phyloP scores from a whole-genome alignment of 2,888 invertebrate species.

The Perizoma flavofasciatum region DNA sequence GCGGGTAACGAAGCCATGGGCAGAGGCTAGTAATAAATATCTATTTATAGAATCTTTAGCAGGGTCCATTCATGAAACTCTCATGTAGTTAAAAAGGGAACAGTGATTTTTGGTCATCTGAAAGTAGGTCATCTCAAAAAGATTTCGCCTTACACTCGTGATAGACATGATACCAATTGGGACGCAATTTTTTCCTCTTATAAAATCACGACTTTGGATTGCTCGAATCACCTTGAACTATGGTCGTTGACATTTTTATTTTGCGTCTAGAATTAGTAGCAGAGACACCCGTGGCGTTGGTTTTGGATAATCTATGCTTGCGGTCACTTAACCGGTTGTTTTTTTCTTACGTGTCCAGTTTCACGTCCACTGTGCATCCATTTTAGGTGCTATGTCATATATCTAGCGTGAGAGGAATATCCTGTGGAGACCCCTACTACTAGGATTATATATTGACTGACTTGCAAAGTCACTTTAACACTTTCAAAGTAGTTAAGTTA shows the following conservation, averaged over 20 bases:
- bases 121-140: not conserved
- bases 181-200: constrained; percentile 1
- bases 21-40: too few species aligned
- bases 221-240: constrained; percentile 32
- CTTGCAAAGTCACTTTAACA: too few species aligned
- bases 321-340: constrained; percentile 48
- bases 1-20: too few species aligned
- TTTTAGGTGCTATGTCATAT: constrained; percentile 49
- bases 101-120: not conserved
- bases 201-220: constrained; percentile 3
- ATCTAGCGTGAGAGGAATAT: constrained; percentile 19
- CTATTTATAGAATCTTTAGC: not conserved
- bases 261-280: constrained; percentile 40
- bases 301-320: constrained; percentile 12
- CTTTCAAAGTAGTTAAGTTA: too few species aligned
- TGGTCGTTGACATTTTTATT: constrained; percentile 29
- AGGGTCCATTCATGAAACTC: not conserved
- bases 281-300: constrained; percentile 41
- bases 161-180: too few species aligned
- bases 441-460: not conserved
- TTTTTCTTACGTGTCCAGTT: constrained; percentile 55
- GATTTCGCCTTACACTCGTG: not conserved
- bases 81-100: too few species aligned
- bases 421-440: constrained; percentile 9
- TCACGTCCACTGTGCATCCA: constrained; percentile 54